Conservation (phyloP, 2,888 invertebrate species). For the Drosophila neotestacea region DNA sequence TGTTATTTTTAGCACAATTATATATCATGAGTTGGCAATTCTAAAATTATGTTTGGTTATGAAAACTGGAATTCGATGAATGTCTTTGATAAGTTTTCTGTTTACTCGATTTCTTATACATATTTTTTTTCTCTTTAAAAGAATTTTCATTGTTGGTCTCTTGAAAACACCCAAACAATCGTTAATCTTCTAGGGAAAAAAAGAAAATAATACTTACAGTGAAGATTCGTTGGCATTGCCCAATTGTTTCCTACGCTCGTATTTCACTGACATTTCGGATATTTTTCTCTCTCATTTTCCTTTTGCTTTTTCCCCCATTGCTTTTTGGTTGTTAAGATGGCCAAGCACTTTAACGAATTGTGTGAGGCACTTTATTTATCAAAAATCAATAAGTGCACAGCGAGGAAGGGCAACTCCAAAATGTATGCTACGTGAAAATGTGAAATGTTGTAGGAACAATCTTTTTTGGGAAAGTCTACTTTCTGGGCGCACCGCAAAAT, state of each 20-base stretch:
- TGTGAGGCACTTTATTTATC: conserved; percentile 55
- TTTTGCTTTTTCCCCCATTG: conserved; percentile 6
- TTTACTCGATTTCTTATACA: not conserved
- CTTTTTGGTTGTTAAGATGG: conserved; percentile 33
- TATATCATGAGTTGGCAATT: conserved; percentile 13
- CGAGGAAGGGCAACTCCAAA: not conserved
- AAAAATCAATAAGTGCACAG: conserved; percentile 64
- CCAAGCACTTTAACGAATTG: conserved; percentile 43
- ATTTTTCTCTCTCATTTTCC: not conserved
- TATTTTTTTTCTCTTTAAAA: not conserved
- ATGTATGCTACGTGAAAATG: conserved; percentile 54
- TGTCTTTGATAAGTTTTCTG: conserved; percentile 21
- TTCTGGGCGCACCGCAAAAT: conserved; percentile 63
- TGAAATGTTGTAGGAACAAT: conserved; percentile 49
- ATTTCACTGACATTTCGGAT: conserved; percentile 42
- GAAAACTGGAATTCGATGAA: conserved; percentile 23
- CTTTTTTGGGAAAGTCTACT: conserved; percentile 25
- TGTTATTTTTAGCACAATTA: conserved; percentile 12
- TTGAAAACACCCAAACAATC: conserved; percentile 27
- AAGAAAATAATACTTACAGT: conserved; percentile 17
- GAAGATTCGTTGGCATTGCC: conserved; percentile 18
- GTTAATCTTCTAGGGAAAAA: conserved; percentile 38
- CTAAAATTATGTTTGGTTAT: not conserved
- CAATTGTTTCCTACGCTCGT: conserved; percentile 46
- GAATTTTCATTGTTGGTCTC: conserved; percentile 9